Base-by-base conservation (phyloP, 2,113 vertebrate genomes). In the Condylura cristata region DNA sequence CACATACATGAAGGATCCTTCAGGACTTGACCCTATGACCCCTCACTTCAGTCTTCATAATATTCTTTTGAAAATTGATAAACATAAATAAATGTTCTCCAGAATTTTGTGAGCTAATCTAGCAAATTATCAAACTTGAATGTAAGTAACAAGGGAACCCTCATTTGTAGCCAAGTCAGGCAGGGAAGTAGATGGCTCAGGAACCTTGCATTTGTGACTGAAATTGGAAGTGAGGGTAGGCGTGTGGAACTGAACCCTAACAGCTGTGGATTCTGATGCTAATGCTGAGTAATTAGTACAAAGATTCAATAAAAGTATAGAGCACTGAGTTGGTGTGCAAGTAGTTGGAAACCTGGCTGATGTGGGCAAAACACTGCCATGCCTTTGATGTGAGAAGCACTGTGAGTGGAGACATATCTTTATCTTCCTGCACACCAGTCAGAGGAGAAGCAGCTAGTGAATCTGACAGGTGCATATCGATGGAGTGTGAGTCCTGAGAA, bases 381-480 rank as follows among this genome's bases (percentile, higher is more conserved):
- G 56, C 24, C 44, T 78, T 46, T 32, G 37, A 22, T 56, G 37
- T 56, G 30, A 78, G 37, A 78, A 75, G 37, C 4, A 18, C 32
- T 41, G 8, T 17, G 48, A 75, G 11, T 14, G 28, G 14, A 66
- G 30, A 32, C 30, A 44, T 26, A 12, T 6, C 32, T 85, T 68
- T 85, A 32, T 24, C 68, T 24, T 78, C 34, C 30, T 51, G 14
- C 66, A 30, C 32, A 66, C 8, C 32, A 76, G 18, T 32, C 13
- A 53, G 22, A 71, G 17, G 12, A 20, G 41, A 6, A 37, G 1
- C 10, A 37, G 39, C 6, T 60, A 26, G 3, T 28, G 28, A 92
- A 24, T 9, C 1, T 2, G 17, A 32, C 3, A 34, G 32, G 9
- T 34, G 16, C 1, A 18, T 4, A n/a, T 34, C 30, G 32, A 32